phyloP scores from a whole-genome alignment of 2,113 vertebrate genomes.

The Periophthalmodon schlosseri region DNA sequence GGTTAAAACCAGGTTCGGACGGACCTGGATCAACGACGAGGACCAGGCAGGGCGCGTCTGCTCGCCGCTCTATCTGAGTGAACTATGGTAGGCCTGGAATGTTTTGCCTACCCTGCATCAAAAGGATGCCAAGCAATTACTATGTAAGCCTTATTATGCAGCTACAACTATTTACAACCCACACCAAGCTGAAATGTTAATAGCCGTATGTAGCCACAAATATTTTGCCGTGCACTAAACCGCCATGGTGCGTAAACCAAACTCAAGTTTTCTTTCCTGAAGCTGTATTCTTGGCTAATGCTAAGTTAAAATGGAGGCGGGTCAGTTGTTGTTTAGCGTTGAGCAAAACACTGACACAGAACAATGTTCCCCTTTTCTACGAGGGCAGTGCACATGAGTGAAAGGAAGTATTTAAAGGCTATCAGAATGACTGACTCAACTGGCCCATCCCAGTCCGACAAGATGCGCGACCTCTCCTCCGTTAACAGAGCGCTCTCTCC shows the following conservation, averaged over 20 bases:
- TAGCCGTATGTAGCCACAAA: background rate
- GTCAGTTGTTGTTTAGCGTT: slow-evolving; percentile 2
- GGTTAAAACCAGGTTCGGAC: background rate
- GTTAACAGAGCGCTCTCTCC: slow-evolving; percentile 41
- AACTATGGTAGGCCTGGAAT: background rate
- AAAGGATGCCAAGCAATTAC: background rate
- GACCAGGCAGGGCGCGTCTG: background rate
- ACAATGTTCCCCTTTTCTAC: background rate
- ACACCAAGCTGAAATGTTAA: background rate
- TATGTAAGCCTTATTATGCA: background rate
- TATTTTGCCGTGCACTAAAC: background rate
- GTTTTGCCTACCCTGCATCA: background rate
- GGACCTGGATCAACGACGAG: background rate
- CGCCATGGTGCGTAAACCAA: background rate
- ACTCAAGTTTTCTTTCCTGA: background rate
- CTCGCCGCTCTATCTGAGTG: background rate
- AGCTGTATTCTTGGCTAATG: background rate
- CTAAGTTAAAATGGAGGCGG: slow-evolving; percentile 14
- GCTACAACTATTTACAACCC: background rate
- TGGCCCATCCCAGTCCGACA: slow-evolving; percentile 20
- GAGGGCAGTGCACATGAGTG: background rate
- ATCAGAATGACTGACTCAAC: slow-evolving; percentile 55
- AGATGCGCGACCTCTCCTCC: slow-evolving; percentile 27
- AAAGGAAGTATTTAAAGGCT: background rate
- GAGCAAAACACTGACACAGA: background rate